A percentile compares a stretch with the other conserved stretches of the same genome.
phyloP scores from a whole-genome alignment of 2,797 vertebrate genomes.

The Clarias fuscus region DNA sequence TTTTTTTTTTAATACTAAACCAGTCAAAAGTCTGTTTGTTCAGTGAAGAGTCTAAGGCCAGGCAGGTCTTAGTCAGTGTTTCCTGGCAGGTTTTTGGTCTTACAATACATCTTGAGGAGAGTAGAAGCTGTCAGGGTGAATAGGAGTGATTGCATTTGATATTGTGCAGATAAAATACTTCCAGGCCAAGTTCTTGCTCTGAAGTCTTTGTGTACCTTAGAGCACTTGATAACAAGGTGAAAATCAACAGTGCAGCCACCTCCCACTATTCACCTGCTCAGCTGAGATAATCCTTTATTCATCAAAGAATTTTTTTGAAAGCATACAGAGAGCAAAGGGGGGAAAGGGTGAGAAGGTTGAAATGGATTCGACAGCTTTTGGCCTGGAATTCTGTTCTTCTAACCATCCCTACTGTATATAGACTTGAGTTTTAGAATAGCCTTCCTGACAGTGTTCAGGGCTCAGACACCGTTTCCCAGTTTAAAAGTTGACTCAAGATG shows the following conservation, averaged over 20 bases:
- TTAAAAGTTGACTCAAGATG: too few relatives aligned
- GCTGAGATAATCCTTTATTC: constrained; percentile 57
- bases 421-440: not conserved
- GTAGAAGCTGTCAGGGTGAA: not conserved
- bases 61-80: not conserved
- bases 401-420: constrained; percentile 34
- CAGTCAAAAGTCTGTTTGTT: not conserved
- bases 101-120: not conserved
- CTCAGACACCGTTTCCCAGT: too few relatives aligned
- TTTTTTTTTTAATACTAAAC: not conserved
- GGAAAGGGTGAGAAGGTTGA: constrained; percentile 23
- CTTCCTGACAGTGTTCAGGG: too few relatives aligned
- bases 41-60: not conserved
- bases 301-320: constrained; percentile 52
- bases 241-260: constrained; percentile 29
- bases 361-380: constrained; percentile 41
- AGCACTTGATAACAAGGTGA: constrained; percentile 18
- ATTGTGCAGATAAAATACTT: constrained; percentile 19
- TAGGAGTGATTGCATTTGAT: constrained; percentile 1
- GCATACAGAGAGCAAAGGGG: constrained; percentile 37
- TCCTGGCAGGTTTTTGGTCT: not conserved
- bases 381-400: constrained; percentile 43
- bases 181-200: not conserved
- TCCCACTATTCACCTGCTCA: constrained; percentile 48
- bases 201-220: not conserved